Evolutionary conservation across 2,888 invertebrate genomes (phyloP), one percentile per base, ranked within the genome.

Genomic region (Leucoptera coffeella): DNA sequence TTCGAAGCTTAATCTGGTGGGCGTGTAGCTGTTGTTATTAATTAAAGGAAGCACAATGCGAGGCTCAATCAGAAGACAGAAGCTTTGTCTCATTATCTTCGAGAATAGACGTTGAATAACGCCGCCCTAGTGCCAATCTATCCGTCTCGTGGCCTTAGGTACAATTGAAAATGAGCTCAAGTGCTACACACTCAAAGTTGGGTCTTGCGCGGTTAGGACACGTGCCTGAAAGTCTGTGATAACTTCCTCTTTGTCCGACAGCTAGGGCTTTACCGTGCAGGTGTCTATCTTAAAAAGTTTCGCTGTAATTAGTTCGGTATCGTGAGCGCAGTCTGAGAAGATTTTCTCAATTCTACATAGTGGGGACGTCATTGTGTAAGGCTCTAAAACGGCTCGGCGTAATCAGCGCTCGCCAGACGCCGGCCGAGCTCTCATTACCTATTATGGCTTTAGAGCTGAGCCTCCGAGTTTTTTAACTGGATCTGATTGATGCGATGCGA

Each of bases 391-490:
- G 20, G 26, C 17, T 12, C 26, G 12, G 7, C 22, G 22, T 67
- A 67, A 67, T 67, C 67, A 60, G 52, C 45, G 53, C 43, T 42
- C 47, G 52, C 42, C 67, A 65, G 62, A 57, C 60, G 48, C 47
- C 54, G 54, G 50, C 54, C 50, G 58, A 61, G 61, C 61, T 61
- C 65, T 62, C 62, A 69, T 67, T 67, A 67, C 65, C 67, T 67
- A 67, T 67, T 69, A 69, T 64, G 65, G 65, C 67, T 67, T 62
- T 69, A 69, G 65, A 67, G 64, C 67, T 67, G 67, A 62, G 67
- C 64, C 64, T 64, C 64, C 62, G 67, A 64, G 65, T 67, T 67
- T 67, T 67, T 56, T 54, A 46, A 65, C 58, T 61, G 62, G 64
- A 65, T 67, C 64, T 69, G 69, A 69, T 69, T 69, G 69, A 69